Conservation (phyloP, 2,113 vertebrate species). For the Hiodon alosoides region DNA sequence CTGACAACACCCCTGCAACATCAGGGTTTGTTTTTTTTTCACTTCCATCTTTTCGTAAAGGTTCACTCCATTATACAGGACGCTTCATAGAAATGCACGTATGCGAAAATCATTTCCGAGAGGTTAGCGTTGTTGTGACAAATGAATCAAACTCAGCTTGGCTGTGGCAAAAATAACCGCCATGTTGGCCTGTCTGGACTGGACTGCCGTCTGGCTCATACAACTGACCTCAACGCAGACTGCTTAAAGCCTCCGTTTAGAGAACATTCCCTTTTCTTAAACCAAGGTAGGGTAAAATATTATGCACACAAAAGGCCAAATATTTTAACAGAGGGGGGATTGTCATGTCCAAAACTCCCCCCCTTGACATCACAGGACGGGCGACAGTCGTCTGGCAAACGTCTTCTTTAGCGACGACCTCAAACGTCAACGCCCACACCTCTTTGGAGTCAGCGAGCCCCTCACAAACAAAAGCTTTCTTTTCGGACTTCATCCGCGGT, state of each 20-base stretch:
- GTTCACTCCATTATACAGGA: background rate
- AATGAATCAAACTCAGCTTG: too few species aligned
- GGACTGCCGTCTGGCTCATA: too few species aligned
- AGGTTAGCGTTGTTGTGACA: background rate
- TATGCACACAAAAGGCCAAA: too few species aligned
- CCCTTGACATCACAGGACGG: background rate
- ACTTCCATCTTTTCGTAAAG: conserved; percentile 2
- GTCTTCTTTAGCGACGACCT: background rate
- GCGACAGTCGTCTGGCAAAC: background rate
- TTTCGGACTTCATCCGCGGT: background rate
- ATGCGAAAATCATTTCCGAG: background rate
- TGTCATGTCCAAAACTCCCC: too few species aligned
- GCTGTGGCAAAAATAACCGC: too few species aligned
- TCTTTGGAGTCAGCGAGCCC: background rate
- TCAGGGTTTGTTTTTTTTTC: background rate
- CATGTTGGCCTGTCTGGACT: too few species aligned
- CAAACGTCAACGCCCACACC: background rate
- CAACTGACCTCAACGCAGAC: too few species aligned
- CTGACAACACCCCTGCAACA: background rate
- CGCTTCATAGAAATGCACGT: background rate
- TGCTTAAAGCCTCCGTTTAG: too few species aligned
- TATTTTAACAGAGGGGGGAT: conserved; percentile 30
- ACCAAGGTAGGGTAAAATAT: too few species aligned
- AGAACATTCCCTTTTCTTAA: too few species aligned
- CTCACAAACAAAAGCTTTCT: conserved; percentile 4